These are phyloP conservation scores for Empidonax alnorum DNA, from an alignment of 2,113 vertebrate genomes.

Conservation along the genomic window DNA sequence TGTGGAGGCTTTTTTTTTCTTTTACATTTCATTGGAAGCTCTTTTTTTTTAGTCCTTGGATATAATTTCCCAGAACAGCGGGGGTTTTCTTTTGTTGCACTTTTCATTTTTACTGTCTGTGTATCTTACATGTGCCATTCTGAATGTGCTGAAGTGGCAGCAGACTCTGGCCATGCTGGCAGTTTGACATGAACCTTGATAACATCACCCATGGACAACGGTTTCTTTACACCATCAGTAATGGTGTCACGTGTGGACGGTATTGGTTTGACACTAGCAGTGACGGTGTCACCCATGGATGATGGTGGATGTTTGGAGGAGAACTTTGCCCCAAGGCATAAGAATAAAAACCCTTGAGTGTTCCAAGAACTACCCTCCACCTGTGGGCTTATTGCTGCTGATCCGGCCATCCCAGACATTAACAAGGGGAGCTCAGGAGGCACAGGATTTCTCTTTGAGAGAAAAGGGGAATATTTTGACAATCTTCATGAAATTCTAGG, in stretches of 20 bases:
- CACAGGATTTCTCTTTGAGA: neutral
- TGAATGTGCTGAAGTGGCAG: neutral
- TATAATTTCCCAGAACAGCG: neutral
- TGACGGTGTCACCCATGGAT: fast-evolving
- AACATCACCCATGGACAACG: neutral
- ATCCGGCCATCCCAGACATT: neutral
- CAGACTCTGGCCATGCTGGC: neutral
- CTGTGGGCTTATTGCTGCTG: neutral
- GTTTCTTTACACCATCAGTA: neutral
- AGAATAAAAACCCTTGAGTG: neutral
- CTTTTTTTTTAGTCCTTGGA: neutral
- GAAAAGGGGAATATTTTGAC: neutral
- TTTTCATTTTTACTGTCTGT: neutral
- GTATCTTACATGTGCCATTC: neutral
- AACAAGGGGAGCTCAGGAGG: neutral
- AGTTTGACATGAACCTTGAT: neutral
- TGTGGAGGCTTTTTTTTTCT: neutral
- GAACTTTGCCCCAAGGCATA: neutral
- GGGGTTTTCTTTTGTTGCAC: neutral
- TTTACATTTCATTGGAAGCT: neutral
- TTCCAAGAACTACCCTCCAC: neutral
- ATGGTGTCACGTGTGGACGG: neutral
- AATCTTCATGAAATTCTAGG: neutral
- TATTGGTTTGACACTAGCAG: neutral
- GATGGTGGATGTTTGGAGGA: neutral